Percentiles rank a stretch among this genome's conserved stretches.
Evolutionary conservation across 2,888 invertebrate genomes (phyloP).

Genomic region (Campoplex capitator): DNA sequence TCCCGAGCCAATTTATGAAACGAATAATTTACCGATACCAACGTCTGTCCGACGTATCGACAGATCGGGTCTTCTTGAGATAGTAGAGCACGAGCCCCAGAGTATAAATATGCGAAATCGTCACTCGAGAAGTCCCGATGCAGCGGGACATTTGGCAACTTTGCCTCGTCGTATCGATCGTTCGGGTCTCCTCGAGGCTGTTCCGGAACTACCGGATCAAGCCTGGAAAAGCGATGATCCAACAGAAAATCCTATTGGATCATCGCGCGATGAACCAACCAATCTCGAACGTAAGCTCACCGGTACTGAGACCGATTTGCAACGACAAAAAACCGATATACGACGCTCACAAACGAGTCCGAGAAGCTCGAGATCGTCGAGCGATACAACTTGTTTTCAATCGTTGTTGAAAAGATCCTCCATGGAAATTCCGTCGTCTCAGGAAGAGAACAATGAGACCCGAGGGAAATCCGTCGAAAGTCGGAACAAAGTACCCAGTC

Average conservation of each 20-base stretch:
- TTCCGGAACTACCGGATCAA: conserved; percentile 80
- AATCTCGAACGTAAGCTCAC: conserved; percentile 72
- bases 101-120: conserved; percentile 52
- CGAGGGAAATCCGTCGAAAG: conserved; percentile 28
- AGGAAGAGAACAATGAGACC: background rate
- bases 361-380: conserved; percentile 57
- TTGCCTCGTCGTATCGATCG: conserved; percentile 78
- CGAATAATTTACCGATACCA: conserved; percentile 56
- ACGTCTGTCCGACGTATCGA: conserved; percentile 80
- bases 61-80: conserved; percentile 81
- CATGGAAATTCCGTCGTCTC: conserved; percentile 18
- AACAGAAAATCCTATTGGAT: conserved; percentile 34
- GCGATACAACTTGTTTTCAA: conserved; percentile 43
- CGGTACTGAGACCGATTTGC: conserved; percentile 72
- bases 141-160: conserved; percentile 67
- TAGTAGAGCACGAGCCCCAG: conserved; percentile 74
- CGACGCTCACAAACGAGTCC: conserved; percentile 41
- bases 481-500: conserved; percentile 43
- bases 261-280: conserved; percentile 59
- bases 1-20: conserved; percentile 70
- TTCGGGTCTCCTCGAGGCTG: conserved; percentile 79
- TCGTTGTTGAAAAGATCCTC: conserved; percentile 45
- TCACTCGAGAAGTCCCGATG: conserved; percentile 69
- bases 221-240: conserved; percentile 42
- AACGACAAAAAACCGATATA: conserved; percentile 47